phyloP scores from a whole-genome alignment of 2,888 invertebrate genomes.

The Oeneis ivallda region DNA sequence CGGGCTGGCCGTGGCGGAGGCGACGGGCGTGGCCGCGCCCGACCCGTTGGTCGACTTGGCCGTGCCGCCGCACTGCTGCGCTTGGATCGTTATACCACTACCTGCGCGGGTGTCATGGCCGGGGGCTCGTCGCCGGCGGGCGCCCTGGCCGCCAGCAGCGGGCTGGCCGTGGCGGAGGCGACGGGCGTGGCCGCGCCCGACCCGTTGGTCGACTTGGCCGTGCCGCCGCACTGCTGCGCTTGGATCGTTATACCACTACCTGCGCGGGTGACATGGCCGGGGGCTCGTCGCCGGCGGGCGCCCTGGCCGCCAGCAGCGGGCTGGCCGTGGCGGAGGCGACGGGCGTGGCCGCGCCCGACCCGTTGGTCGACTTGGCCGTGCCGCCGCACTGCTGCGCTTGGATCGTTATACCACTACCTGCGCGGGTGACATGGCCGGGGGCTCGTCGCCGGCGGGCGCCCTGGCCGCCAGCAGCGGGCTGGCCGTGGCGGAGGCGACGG shows the following conservation, averaged over 20 bases:
- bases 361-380: not conserved
- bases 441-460: too few relatives aligned
- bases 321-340: not conserved
- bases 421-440: not conserved
- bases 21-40: not conserved
- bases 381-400: not conserved
- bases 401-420: not conserved
- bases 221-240: not conserved
- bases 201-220: not conserved
- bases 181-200: not conserved
- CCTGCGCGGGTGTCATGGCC: not conserved
- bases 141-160: too few relatives aligned
- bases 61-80: not conserved
- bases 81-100: not conserved
- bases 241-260: not conserved
- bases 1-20: not conserved
- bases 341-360: not conserved
- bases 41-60: not conserved
- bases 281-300: not conserved
- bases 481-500: not conserved
- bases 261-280: not conserved
- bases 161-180: not conserved
- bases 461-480: slow-evolving; percentile 1
- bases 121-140: not conserved
- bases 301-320: too few relatives aligned